phyloP scores from a whole-genome alignment of 2,797 vertebrate genomes.

The Nyctibius grandis region DNA sequence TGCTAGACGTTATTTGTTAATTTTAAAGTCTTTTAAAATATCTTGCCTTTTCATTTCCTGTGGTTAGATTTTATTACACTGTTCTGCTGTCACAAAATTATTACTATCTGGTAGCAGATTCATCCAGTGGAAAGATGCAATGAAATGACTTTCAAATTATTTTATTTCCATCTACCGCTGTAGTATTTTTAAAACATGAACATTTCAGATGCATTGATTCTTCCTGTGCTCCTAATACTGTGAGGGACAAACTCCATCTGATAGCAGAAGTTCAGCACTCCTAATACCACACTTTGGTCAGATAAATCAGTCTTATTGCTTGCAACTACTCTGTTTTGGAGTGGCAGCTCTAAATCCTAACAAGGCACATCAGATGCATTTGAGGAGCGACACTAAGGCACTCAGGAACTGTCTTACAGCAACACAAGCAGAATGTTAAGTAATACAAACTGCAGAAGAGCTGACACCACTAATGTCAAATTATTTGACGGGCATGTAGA shows the following conservation, averaged over 20 bases:
- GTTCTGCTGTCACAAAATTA: background rate
- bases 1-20: background rate
- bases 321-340: background rate
- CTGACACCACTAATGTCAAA: too few species aligned
- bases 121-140: background rate
- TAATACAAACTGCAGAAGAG: background rate
- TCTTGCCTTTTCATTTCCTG: background rate
- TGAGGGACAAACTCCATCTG: background rate
- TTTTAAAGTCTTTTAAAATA: background rate
- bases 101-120: background rate
- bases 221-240: background rate
- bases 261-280: background rate
- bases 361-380: background rate
- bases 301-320: background rate
- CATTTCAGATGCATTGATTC: background rate
- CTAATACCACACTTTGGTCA: background rate
- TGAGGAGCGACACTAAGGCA: background rate
- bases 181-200: background rate
- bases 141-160: background rate
- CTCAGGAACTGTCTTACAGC: background rate
- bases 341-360: background rate
- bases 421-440: background rate
- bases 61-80: background rate
- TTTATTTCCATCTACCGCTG: background rate
- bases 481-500: background rate